Base-by-base conservation (phyloP, 2,888 invertebrate genomes). In the Diaphora mendica region DNA sequence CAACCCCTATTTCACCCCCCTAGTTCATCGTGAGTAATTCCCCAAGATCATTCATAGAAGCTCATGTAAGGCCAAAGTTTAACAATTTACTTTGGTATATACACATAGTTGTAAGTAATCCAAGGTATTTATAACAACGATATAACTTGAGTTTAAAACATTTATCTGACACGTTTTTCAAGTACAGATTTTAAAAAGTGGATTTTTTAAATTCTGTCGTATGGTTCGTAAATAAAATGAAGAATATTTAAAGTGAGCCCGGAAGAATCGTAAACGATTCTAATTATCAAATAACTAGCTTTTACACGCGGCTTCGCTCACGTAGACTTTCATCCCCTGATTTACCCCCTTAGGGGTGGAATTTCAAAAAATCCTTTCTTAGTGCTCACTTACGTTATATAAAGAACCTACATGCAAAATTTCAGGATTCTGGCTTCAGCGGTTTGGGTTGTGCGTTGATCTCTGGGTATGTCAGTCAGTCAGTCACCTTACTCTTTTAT, bases 21-120 rank as follows among this genome's bases (percentile, higher is more conserved):
- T n/a, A n/a, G n/a, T n/a, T n/a, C n/a, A 64, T 73, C 26, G 51
- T 42, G 64, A 64, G 64, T 33, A 48, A 35, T 33, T 68, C 23
- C 35, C 26, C 23, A 39, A 51, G 39, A 59, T 64, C 44, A 44
- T 72, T 67, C 59, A 62, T 68, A 48, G 30, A 72, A 33, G 20
- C 3, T 33, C 62, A 23, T 23, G 64, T 48, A 42, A 65, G 65
- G n/a, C 26, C 13, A 3, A 26, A 15, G 15, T 59, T 48, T 2
- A 59, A 59, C 59, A 26, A 59, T 13, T n/a, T 26, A 59, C 15
- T 13, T 59, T 44, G 15, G 1, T 44, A 44, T 44, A 44, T 44
- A 15, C 7, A 15, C 15, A 44, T 48, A 44, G 26, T 26, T 59
- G 26, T 59, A n/a, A 26, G 26, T 59, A 15, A 30, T 30, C 7